Base-by-base conservation (phyloP, 2,888 invertebrate species). In the Hydrotaea diabolus region DNA sequence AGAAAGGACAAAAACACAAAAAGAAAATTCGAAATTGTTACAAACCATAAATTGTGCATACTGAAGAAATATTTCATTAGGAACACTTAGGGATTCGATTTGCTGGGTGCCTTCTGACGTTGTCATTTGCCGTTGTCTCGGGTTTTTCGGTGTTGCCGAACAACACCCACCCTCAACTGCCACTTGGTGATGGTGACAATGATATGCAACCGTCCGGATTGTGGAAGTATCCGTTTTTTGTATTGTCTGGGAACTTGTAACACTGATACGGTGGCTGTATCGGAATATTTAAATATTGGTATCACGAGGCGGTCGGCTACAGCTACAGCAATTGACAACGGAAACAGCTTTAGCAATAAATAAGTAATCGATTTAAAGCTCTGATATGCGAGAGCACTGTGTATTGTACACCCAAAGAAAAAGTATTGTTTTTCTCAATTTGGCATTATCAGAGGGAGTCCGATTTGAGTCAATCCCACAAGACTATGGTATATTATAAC, bases 271-370 rank as follows among this genome's bases (percentile, higher is more conserved):
- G 8, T 57, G 62, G 36, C 26, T 0, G 9, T 43, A 17, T 55
- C 17, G 55, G 77, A 77, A 66, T 76, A 83, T 79, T 83, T 83
- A 64, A 77, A 72, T 79, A 73, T 57, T 26, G 73, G 21, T 62
- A 76, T 72, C 77, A 76, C 23, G 39, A 79, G 76, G 71, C 73
- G 59, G 79, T 53, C 72, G 71, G 17, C 62, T 83, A 39, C 43
- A 78, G 4, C 72, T 73, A 69, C 55, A 80, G 62, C 84, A 85
- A 80, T 81, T 87, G 84, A 80, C 77, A 87, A 86, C 85, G 86
- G 85, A 85, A 86, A 86, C 84, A 85, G 83, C 80, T 87, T 85
- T 83, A 85, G 84, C 86, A 83, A 87, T 87, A 87, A 87, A 87
- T 87, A 87, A 87, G 86, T 87, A 87, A 87, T 87, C 86, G 86